Percentiles rank a stretch among this genome's conserved stretches.
Conservation (phyloP, 2,888 invertebrate genomes). For the Incurvaria masculella region DNA sequence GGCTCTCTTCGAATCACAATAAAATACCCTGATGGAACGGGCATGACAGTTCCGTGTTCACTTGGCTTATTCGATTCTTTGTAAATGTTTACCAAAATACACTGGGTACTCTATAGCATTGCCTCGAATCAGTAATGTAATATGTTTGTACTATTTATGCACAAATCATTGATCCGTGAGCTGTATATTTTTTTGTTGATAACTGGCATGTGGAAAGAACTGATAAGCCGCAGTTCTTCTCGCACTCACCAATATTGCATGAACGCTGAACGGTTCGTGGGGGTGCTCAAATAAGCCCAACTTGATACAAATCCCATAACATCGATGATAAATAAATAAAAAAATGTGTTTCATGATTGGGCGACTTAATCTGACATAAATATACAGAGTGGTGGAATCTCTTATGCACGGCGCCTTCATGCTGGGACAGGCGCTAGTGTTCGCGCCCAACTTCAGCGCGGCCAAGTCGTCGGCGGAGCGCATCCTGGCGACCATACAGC, state of each 20-base stretch:
- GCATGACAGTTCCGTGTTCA: too few relatives aligned
- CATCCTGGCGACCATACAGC: constrained; percentile 32
- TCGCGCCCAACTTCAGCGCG: constrained; percentile 71
- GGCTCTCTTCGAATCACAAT: too few relatives aligned
- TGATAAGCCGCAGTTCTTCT: background rate
- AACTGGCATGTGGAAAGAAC: too few relatives aligned
- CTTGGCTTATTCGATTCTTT: too few relatives aligned
- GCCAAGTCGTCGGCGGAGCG: constrained; percentile 54
- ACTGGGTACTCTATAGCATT: too few relatives aligned
- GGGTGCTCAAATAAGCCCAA: background rate
- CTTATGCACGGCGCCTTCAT: constrained; percentile 76
- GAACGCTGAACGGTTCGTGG: background rate
- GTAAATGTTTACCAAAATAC: too few relatives aligned
- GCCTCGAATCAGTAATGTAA: too few relatives aligned
- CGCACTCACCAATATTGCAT: background rate
- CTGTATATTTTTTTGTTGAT: too few relatives aligned
- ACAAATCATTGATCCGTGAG: too few relatives aligned
- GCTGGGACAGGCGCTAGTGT: constrained; percentile 73
- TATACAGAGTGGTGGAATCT: constrained; percentile 65
- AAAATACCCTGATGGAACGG: too few relatives aligned
- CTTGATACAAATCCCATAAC: background rate
- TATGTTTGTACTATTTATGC: too few relatives aligned
- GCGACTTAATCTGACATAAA: background rate
- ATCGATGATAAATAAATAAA: background rate
- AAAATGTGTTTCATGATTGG: background rate